These are phyloP conservation scores for Myotis findleyi DNA, from an alignment of 2,797 vertebrate species.

Conservation along the genomic window DNA sequence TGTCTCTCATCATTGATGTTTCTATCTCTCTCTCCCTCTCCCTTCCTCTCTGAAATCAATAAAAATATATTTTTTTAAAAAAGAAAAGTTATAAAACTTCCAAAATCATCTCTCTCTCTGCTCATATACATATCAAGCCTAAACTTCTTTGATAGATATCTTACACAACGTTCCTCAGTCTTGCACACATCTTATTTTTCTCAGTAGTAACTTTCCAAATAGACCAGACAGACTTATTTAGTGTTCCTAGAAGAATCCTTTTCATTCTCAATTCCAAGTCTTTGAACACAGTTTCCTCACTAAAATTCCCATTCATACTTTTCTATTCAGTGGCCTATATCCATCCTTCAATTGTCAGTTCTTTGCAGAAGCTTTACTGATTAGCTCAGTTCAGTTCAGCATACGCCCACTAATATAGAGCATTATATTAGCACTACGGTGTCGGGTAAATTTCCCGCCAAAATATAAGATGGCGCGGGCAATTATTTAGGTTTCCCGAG, in stretches of 20 bases:
- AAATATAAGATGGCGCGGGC: too few species aligned
- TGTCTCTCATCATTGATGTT: too few species aligned
- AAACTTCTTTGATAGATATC: not conserved
- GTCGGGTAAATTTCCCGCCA: too few species aligned
- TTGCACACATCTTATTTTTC: constrained; percentile 41
- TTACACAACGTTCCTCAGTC: constrained; percentile 1
- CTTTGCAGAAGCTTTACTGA: not conserved
- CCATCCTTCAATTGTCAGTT: not conserved
- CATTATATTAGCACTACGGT: not conserved
- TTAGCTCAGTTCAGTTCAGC: not conserved
- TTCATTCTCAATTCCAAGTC: constrained; percentile 35
- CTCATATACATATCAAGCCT: not conserved
- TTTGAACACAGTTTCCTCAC: constrained; percentile 30
- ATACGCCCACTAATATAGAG: not conserved
- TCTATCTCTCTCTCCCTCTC: too few species aligned
- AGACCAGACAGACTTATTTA: not conserved
- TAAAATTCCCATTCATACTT: not conserved
- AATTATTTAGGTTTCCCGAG: too few species aligned
- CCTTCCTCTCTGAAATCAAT: too few species aligned
- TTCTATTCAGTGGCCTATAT: not conserved
- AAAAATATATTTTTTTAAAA: too few species aligned
- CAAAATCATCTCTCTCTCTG: not conserved
- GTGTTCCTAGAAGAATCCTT: constrained; percentile 18
- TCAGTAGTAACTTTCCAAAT: constrained; percentile 46
- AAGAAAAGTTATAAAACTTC: constrained; percentile 18